These are phyloP conservation scores for Leucophenga maculata DNA, from an alignment of 2,888 invertebrate species.

Conservation along the genomic window DNA sequence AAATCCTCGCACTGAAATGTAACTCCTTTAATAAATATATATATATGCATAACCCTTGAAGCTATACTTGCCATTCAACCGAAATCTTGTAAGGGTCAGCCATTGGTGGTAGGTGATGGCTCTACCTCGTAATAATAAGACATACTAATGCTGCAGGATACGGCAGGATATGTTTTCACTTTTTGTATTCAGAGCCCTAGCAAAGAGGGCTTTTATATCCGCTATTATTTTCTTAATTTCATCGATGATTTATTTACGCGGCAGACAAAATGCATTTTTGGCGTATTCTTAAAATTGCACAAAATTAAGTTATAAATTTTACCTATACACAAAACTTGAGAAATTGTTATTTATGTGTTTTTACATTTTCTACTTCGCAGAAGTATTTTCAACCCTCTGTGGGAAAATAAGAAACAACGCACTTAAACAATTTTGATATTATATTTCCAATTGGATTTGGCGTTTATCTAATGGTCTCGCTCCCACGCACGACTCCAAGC, in stretches of 20 bases:
- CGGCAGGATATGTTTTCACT: not conserved
- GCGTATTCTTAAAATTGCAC: not conserved
- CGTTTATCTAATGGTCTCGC: conserved; percentile 2
- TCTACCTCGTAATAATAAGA: not conserved
- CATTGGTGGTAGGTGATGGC: not conserved
- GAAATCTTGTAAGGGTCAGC: not conserved
- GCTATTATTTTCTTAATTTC: not conserved
- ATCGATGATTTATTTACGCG: conserved; percentile 7
- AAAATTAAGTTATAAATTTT: conserved; percentile 20
- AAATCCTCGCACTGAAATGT: no score
- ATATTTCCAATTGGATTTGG: conserved; percentile 23
- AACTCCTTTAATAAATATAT: no score
- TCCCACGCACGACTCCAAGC: not conserved
- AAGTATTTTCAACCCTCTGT: no score
- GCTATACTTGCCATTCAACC: no score
- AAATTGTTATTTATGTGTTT: conserved; percentile 8
- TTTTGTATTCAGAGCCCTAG: not conserved
- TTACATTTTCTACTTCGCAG: not conserved
- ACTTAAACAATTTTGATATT: conserved; percentile 17
- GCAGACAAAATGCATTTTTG: conserved; percentile 3
- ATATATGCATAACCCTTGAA: no score
- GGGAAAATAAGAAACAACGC: not conserved
- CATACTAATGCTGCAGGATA: not conserved
- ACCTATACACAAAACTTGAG: conserved; percentile 4
- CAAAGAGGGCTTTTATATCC: not conserved